These are phyloP conservation scores for Rostratula benghalensis DNA, from an alignment of 2,113 vertebrate genomes.

Conservation along the genomic window DNA sequence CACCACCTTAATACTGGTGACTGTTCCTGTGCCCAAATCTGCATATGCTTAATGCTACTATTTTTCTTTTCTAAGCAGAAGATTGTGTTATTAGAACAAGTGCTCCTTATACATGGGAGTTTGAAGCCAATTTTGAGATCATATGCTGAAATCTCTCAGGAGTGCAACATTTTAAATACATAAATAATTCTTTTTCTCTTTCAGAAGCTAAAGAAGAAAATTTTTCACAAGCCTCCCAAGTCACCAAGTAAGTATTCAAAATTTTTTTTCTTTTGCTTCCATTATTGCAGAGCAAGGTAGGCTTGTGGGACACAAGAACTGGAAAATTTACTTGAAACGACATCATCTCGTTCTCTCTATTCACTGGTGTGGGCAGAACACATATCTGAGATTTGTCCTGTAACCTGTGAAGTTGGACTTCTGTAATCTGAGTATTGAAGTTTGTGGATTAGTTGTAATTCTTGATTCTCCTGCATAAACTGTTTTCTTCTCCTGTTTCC, in stretches of 20 bases:
- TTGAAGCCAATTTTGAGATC: background rate
- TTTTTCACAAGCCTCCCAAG: constrained; percentile 75
- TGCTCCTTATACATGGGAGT: background rate
- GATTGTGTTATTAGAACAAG: background rate
- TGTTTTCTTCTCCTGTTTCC: background rate
- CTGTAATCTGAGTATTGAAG: background rate
- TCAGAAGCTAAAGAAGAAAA: constrained; percentile 80
- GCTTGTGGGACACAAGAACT: background rate
- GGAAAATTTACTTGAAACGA: background rate
- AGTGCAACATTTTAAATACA: background rate
- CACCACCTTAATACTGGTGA: background rate
- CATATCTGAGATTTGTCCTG: background rate
- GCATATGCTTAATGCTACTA: background rate
- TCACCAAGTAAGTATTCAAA: constrained; percentile 83
- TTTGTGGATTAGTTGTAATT: background rate
- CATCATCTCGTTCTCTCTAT: background rate
- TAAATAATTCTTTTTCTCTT: background rate
- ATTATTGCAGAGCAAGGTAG: background rate
- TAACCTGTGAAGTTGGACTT: background rate
- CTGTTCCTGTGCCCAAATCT: background rate
- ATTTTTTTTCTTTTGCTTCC: background rate
- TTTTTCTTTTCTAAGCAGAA: background rate
- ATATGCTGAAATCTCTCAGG: background rate
- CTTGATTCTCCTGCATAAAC: background rate
- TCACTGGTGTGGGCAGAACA: background rate